A percentile compares a stretch with the other conserved stretches of the same genome.
These are phyloP conservation scores for Andrena bucephala DNA, from an alignment of 2,888 invertebrate species.

Conservation along the genomic window DNA sequence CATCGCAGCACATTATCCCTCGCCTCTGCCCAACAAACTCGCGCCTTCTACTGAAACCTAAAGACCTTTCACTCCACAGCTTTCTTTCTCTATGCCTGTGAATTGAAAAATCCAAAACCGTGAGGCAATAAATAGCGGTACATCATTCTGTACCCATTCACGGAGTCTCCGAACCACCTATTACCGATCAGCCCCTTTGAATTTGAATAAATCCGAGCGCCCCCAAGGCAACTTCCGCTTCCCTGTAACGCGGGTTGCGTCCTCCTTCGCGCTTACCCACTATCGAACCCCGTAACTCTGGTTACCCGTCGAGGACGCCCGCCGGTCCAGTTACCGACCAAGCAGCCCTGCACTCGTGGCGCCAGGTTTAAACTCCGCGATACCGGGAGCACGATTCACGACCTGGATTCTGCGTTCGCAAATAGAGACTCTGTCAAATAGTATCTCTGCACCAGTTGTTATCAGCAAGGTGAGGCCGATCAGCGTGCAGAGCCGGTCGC, in stretches of 20 bases:
- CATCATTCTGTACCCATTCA: too few relatives aligned
- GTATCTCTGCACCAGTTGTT: neutral
- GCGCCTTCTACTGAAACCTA: too few relatives aligned
- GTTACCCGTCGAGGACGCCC: neutral
- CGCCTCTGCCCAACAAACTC: neutral
- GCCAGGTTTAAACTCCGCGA: neutral
- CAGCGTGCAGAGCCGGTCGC: neutral
- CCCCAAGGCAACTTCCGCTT: too few relatives aligned
- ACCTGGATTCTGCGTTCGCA: neutral
- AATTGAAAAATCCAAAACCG: too few relatives aligned
- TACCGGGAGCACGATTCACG: neutral
- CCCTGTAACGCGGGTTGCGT: too few relatives aligned
- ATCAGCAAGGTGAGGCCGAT: neutral
- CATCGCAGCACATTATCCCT: neutral
- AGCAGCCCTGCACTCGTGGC: neutral
- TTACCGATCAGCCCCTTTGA: too few relatives aligned
- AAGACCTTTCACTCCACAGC: too few relatives aligned
- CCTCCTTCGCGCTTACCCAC: slow-evolving; percentile 1
- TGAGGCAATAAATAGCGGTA: too few relatives aligned
- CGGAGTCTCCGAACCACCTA: too few relatives aligned
- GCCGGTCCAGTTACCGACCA: neutral
- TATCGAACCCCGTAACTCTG: neutral
- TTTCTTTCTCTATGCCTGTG: too few relatives aligned
- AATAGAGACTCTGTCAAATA: neutral
- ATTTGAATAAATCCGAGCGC: too few relatives aligned